Evolutionary conservation across 2,113 vertebrate species (phyloP).

Genomic region (Pangasianodon gigas): DNA sequence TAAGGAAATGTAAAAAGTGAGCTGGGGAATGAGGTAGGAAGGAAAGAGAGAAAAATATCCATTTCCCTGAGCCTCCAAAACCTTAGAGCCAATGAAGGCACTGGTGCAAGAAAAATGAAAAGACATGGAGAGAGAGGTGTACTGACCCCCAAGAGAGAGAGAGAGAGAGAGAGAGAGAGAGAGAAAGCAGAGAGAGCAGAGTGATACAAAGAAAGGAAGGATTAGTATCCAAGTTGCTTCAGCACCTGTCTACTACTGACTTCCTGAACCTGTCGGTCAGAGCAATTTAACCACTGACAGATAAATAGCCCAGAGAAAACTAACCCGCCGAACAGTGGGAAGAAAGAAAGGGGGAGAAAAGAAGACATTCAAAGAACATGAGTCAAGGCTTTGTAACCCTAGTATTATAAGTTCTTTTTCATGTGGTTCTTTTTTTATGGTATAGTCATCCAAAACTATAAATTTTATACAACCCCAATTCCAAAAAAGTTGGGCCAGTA

Average conservation of each 20-base stretch:
- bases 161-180: not conserved
- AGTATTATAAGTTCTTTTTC: not conserved
- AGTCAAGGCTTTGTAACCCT: not conserved
- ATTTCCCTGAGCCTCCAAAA: not conserved
- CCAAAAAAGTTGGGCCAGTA: not conserved
- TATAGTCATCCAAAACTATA: no score
- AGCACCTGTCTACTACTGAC: constrained; percentile 21
- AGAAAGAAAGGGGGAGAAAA: not conserved
- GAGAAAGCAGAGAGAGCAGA: not conserved
- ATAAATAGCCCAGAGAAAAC: constrained; percentile 20
- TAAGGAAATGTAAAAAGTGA: constrained; percentile 8
- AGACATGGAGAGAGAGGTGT: not conserved
- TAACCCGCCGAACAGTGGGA: not conserved
- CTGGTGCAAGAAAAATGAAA: not conserved
- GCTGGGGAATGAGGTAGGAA: not conserved
- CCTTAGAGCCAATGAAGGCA: not conserved
- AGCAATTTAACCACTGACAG: constrained; percentile 39
- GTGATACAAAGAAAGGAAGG: not conserved
- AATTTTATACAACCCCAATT: not conserved
- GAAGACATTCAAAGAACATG: not conserved
- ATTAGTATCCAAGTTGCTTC: constrained; percentile 24
- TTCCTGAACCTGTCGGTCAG: constrained; percentile 41
- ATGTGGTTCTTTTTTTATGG: no score
- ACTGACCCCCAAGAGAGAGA: not conserved
- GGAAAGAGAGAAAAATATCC: not conserved